Evolutionary conservation across 1,140 invertebrate species (phyloP).

Genomic region (Penaeus japonicus): DNA sequence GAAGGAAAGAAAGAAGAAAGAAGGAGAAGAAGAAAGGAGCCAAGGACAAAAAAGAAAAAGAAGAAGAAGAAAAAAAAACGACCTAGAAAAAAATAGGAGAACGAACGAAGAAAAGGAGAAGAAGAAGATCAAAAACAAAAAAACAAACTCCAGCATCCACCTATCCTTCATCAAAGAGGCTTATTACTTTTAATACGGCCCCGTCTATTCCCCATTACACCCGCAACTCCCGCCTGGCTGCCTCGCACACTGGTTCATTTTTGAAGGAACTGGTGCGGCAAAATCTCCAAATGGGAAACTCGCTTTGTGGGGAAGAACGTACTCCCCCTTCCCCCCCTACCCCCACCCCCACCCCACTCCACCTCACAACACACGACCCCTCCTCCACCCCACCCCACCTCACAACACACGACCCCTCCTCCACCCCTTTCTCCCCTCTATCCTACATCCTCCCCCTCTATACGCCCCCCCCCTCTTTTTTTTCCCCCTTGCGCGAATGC

Average conservation of each 20-base stretch:
- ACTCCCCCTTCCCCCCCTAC: background rate
- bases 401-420: no score
- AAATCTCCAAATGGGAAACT: constrained; percentile 47
- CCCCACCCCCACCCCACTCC: background rate
- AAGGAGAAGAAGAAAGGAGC: no score
- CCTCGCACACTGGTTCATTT: constrained; percentile 49
- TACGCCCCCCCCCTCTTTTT: no score
- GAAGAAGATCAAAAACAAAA: background rate
- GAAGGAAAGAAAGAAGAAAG: no score
- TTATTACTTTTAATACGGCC: constrained; percentile 46
- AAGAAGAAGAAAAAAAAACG: no score
- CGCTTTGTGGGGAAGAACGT: constrained; percentile 23
- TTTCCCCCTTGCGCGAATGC: no score
- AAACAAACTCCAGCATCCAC: background rate
- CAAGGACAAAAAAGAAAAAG: no score
- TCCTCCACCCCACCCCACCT: background rate
- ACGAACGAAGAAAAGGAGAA: background rate
- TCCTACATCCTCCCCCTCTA: no score
- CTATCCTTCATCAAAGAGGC: constrained; percentile 40
- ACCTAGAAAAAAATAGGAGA: no score
- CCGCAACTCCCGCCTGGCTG: constrained; percentile 28
- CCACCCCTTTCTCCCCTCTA: no score
- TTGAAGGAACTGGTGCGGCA: constrained; percentile 35
- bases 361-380: no score
- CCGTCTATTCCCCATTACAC: constrained; percentile 45